These are phyloP conservation scores for Apamea crenata DNA, from an alignment of 2,888 invertebrate genomes.

Conservation along the genomic window DNA sequence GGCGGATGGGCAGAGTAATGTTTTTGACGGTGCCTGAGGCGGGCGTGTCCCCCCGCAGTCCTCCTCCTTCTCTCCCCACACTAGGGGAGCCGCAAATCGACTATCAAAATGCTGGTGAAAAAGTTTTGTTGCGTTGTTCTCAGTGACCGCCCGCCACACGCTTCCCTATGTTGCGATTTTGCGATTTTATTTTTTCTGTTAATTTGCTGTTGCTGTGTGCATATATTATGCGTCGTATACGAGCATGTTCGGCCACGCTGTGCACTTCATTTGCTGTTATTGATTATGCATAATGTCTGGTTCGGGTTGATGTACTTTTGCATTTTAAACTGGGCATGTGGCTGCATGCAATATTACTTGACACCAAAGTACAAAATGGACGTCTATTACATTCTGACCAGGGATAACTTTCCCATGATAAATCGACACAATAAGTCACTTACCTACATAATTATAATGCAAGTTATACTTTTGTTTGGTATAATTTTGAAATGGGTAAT, in stretches of 20 bases:
- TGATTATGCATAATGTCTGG: conserved; percentile 62
- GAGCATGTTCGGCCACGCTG: conserved; percentile 9
- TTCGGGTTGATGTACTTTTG: conserved; percentile 13
- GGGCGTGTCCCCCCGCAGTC: conserved; percentile 65
- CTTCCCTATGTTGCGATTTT: conserved; percentile 77
- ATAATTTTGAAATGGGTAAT: background rate
- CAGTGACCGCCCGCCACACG: conserved; percentile 83
- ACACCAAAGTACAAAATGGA: background rate
- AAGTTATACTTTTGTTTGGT: background rate
- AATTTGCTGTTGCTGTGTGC: conserved; percentile 66
- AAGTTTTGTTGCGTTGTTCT: conserved; percentile 82
- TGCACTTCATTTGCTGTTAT: conserved; percentile 67
- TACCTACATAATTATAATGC: background rate
- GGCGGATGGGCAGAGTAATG: conserved; percentile 90
- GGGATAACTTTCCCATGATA: background rate
- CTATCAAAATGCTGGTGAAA: conserved; percentile 89
- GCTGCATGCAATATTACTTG: background rate
- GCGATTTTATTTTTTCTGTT: conserved; percentile 70
- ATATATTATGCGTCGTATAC: conserved; percentile 37
- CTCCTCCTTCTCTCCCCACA: conserved; percentile 54
- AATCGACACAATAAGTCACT: background rate
- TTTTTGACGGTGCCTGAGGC: conserved; percentile 89
- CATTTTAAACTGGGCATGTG: background rate
- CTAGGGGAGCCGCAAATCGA: conserved; percentile 87
- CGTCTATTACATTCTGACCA: background rate